Percentiles rank a stretch among this genome's conserved stretches.
These are phyloP conservation scores for Pollachius pollachius DNA, from an alignment of 2,113 vertebrate genomes.

Conservation along the genomic window DNA sequence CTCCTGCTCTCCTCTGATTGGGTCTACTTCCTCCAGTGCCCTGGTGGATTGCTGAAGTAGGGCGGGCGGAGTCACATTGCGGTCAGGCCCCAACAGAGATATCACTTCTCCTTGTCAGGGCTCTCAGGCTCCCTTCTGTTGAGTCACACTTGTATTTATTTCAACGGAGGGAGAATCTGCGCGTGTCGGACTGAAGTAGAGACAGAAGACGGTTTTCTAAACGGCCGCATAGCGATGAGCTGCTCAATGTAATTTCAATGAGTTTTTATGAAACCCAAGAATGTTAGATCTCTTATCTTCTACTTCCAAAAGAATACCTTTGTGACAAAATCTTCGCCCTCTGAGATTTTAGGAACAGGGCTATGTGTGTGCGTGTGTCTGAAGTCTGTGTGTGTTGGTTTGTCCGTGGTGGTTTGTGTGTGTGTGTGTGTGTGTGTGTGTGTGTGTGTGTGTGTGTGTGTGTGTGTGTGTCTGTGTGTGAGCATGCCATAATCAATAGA, in stretches of 20 bases:
- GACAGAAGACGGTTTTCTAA: not conserved
- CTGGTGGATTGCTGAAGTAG: conserved; percentile 29
- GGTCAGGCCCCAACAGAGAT: conserved; percentile 12
- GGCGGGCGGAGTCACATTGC: conserved; percentile 14
- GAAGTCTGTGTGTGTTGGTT: not conserved
- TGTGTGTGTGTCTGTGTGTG: conserved; percentile 3
- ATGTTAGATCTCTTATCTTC: no score
- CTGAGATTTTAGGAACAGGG: not conserved
- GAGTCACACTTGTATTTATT: conserved; percentile 32
- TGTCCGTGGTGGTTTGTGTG: not conserved
- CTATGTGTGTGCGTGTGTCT: not conserved
- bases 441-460: conserved; percentile 13
- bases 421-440: conserved; percentile 13
- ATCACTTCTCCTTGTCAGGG: conserved; percentile 34
- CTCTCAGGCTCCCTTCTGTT: not conserved
- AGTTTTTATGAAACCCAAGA: no score
- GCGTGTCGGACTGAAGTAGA: not conserved
- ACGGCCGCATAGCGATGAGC: not conserved
- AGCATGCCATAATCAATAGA: not conserved
- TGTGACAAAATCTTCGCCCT: not conserved
- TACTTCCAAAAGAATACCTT: not conserved
- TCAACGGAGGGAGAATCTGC: not conserved
- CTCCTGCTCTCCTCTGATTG: conserved; percentile 6
- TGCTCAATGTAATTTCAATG: no score
- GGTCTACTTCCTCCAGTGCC: conserved; percentile 1